Evolutionary conservation across 2,888 invertebrate species (phyloP), one percentile per base, ranked within the genome.

Genomic region (Amphipoea oculea): DNA sequence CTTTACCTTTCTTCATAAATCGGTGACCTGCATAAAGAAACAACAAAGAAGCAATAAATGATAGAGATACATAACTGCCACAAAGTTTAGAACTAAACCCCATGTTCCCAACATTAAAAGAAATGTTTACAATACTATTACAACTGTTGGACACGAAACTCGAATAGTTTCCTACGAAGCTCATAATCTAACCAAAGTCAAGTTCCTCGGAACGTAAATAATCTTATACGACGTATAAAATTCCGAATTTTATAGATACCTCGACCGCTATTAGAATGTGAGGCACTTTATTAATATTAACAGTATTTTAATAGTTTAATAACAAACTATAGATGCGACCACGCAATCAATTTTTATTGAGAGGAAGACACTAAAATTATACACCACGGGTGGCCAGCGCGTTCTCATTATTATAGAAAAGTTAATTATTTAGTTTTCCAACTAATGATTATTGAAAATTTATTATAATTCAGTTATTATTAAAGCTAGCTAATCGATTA

Each of bases 331-430:
- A 86, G 89, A 85, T 88, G 91, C 92, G 91, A 93, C 92, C 89
- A 92, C 91, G 92, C 92, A 92, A 95, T 95, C 93, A 95, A 94
- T 94, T 95, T 95, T 94, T 95, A 94, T 95, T 90, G 93, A 91
- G 90, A 92, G 91, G 90, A 92, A 92, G 91, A 78, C 89, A 87
- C 90, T 91, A 91, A 91, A 92, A 92, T 92, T 91, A 88, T 85
- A 83, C 90, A 88, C 95, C 90, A 90, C 94, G 95, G 95, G 95
- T 95, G 95, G 95, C 93, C 85, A 71, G 6, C 23, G 62, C 42
- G 70, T 77, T 81, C 63, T 70, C 74, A 76, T 81, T 85, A 85
- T 76, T 79, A 70, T 57, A 69, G 51, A 77, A 81, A 85, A 84
- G 80, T 81, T 88, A 89, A 89, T 88, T 84, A 86, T 87, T 87